A percentile compares a stretch with the other conserved stretches of the same genome.
Evolutionary conservation across 2,113 vertebrate genomes (phyloP).

Genomic region (Apodemus sylvaticus): DNA sequence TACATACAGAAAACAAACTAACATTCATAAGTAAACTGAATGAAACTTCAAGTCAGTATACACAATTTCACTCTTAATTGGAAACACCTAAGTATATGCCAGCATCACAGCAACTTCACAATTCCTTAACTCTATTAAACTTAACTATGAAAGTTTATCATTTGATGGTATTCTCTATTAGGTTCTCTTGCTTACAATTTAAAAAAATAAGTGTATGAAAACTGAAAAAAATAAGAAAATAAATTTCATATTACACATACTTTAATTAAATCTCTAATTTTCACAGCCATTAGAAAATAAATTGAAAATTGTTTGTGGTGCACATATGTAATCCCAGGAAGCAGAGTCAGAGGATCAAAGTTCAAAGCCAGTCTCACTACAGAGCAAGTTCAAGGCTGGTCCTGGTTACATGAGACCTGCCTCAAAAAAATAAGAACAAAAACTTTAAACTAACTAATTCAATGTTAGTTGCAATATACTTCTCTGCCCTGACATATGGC

Average conservation of each 20-base stretch:
- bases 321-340: not conserved
- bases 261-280: conserved; percentile 60
- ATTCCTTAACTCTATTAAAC: not conserved
- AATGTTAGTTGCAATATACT: not conserved
- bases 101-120: not conserved
- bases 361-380: not conserved
- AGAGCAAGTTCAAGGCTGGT: not conserved
- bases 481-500: conserved; percentile 13
- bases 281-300: conserved; percentile 37
- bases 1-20: not conserved
- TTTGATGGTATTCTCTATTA: conserved; percentile 3
- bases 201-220: conserved; percentile 28
- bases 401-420: not conserved
- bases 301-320: not conserved
- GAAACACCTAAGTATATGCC: not conserved
- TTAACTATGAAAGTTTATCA: not conserved
- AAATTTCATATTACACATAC: not conserved
- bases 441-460: not conserved
- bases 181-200: not conserved
- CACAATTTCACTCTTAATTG: not conserved
- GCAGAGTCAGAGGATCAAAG: not conserved
- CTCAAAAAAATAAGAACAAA: not conserved
- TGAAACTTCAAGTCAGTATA: not conserved
- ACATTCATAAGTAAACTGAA: not conserved
- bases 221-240: not conserved